Conservation (phyloP, 1,140 invertebrate species). For the Anastrepha obliqua region DNA sequence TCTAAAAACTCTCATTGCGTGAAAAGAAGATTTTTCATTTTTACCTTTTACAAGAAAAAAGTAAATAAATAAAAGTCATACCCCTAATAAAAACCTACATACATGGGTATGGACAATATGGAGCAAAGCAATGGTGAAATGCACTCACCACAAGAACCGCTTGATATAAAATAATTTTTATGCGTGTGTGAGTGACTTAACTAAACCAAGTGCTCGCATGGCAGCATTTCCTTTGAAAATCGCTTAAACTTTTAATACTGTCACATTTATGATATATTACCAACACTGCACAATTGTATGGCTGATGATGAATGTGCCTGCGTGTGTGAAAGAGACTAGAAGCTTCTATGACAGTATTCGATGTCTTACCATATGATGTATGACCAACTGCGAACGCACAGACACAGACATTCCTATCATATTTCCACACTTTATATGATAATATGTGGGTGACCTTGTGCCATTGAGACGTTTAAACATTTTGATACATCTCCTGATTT, state of each 20-base stretch:
- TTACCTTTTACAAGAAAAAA: too few relatives aligned
- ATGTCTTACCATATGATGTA: not conserved
- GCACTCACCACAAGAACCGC: too few relatives aligned
- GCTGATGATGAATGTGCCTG: not conserved
- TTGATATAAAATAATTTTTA: too few relatives aligned
- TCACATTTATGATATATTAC: conserved; percentile 35
- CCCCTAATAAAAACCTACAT: too few relatives aligned
- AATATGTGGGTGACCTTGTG: not conserved
- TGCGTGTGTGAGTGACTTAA: too few relatives aligned
- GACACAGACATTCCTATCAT: not conserved
- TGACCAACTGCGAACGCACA: not conserved
- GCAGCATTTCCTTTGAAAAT: conserved; percentile 10
- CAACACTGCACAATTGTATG: not conserved
- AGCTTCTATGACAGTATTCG: not conserved
- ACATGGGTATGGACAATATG: too few relatives aligned
- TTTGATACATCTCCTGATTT: conserved; percentile 11
- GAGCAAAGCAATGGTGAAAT: too few relatives aligned
- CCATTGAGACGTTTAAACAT: not conserved
- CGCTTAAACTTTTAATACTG: conserved; percentile 1
- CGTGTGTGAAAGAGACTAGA: not conserved
- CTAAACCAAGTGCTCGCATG: not conserved
- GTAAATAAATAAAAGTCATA: too few relatives aligned
- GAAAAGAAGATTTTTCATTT: too few relatives aligned
- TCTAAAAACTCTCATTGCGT: too few relatives aligned
- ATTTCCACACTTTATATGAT: not conserved